Percentiles rank a stretch among this genome's conserved stretches.
Conservation (phyloP, 2,113 vertebrate species). For the Pampusana beccarii region DNA sequence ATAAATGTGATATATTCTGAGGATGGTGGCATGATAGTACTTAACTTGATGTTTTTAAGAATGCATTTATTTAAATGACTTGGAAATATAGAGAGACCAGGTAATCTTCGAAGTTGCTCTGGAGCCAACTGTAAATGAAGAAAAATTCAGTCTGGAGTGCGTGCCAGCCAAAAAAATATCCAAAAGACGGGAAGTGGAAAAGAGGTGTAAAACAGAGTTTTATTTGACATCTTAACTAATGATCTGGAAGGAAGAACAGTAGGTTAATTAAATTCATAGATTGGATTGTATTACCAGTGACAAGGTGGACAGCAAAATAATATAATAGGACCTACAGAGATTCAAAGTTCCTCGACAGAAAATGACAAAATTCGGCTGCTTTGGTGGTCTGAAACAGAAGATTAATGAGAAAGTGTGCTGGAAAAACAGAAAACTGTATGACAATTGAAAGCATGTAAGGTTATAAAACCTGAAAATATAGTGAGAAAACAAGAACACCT, state of each 20-base stretch:
- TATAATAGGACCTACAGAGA: not conserved
- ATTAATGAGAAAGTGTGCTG: not conserved
- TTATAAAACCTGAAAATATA: not conserved
- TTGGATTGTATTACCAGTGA: conserved; percentile 24
- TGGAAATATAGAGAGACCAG: not conserved
- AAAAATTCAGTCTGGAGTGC: not conserved
- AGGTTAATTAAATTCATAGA: conserved; percentile 42
- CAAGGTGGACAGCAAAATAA: conserved; percentile 33
- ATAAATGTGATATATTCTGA: not conserved
- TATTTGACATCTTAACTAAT: conserved; percentile 51
- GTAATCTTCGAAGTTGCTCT: not conserved
- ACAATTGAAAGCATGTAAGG: not conserved
- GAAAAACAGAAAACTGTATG: not conserved
- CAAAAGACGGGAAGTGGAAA: not conserved
- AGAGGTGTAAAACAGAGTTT: conserved; percentile 7
- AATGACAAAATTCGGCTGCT: not conserved
- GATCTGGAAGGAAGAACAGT: conserved; percentile 39
- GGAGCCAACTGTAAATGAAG: not conserved
- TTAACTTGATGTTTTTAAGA: not conserved
- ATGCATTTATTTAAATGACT: not conserved
- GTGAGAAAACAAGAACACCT: not conserved
- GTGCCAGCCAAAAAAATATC: not conserved
- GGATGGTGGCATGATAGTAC: not conserved
- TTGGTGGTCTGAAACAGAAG: not conserved
- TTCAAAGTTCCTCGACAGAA: conserved; percentile 8